Evolutionary conservation across 2,113 vertebrate genomes (phyloP).

Genomic region (Laticauda laticaudata): DNA sequence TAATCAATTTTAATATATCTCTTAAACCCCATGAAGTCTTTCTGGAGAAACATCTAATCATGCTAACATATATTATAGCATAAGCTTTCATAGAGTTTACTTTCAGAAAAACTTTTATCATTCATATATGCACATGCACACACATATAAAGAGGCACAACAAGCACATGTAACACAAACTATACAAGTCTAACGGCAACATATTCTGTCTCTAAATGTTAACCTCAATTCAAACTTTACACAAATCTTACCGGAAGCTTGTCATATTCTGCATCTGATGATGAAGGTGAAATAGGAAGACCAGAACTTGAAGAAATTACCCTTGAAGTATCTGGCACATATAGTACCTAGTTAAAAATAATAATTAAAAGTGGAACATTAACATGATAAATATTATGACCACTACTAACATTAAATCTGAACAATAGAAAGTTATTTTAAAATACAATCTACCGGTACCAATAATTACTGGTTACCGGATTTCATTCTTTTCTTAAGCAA

Average conservation of each 20-base stretch:
- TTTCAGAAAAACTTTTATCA: not conserved
- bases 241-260: slow-evolving; percentile 77
- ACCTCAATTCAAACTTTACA: not conserved
- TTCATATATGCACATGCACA: not conserved
- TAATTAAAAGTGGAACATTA: not conserved
- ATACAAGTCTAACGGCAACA: not conserved
- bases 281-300: slow-evolving; percentile 69
- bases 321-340: slow-evolving; percentile 85
- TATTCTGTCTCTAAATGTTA: not conserved
- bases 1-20: slow-evolving; percentile 16
- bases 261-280: slow-evolving; percentile 79
- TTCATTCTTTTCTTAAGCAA: not conserved
- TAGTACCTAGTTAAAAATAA: slow-evolving; percentile 75
- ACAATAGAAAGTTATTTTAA: not conserved
- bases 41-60: not conserved
- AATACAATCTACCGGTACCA: not conserved
- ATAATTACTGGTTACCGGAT: not conserved
- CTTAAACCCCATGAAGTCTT: not conserved
- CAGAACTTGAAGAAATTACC: slow-evolving; percentile 60
- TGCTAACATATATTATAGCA: not conserved
- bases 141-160: not conserved
- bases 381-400: slow-evolving; percentile 3
- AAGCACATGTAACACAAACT: not conserved
- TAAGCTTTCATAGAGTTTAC: not conserved
- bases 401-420: not conserved